Base-by-base conservation (phyloP, 1,140 invertebrate genomes). In the Drosophila tropicalis region DNA sequence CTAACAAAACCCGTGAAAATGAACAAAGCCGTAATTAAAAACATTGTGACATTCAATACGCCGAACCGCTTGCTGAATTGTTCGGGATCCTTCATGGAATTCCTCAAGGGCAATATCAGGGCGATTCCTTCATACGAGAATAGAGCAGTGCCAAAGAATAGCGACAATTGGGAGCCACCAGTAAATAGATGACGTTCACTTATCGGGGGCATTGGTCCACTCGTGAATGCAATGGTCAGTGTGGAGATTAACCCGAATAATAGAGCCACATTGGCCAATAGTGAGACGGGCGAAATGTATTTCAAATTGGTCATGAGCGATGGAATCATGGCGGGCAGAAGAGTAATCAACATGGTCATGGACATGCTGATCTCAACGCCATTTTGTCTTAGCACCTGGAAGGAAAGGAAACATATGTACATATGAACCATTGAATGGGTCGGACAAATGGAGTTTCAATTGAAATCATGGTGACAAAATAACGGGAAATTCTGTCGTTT, bases 31-130 rank as follows among this genome's bases (percentile, higher is more conserved):
- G 95, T 95, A 1, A 98, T 96, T 0, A 96, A 93, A 0, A 95
- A 91, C 81, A 91, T 81, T 95, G 98, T 98, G 0, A 96, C 93
- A 85, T 98, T 98, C 1, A 98, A 91, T 0, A 98, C 96, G 0
- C 97, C 97, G 2, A 95, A 92, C 2, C 94, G 93, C 72, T 94
- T 96, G 47, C 94, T 94, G 84, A 98, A 98, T 47, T 94, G 94
- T 67, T 94, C 92, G 0, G 97, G 96, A 3, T 94, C 94, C 68
- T 94, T 95, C 97, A 98, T 98, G 76, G 97, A 96, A 80, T 97
- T 98, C 90, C 98, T 96, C 68, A 98, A 85, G 0, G 97, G 97
- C 40, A 98, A 92, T 19, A 98, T 96, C 92, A 96, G 91, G 39
- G 95, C 96, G 60, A 96, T 96, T 62, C 96, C 96, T 92, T 96